Evolutionary conservation across 2,888 invertebrate species (phyloP).

Genomic region (Chloroclysta siterata): DNA sequence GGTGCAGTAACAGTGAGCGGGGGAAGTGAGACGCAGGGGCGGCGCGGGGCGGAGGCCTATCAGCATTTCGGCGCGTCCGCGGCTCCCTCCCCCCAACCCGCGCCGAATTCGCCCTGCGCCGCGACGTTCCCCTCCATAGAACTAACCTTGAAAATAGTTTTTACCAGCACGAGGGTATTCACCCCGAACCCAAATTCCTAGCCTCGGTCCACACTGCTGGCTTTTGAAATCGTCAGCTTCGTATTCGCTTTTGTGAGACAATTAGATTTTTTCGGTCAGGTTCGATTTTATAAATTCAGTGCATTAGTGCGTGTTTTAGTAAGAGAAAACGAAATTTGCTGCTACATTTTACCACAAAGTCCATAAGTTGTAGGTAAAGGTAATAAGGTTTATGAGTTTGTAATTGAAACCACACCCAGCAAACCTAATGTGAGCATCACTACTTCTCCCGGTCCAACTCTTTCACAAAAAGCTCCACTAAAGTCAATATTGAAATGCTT

Average conservation of each 20-base stretch:
- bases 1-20: conserved; percentile 54
- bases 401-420: too few species aligned
- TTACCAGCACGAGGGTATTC: conserved; percentile 84
- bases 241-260: background rate
- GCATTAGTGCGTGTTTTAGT: too few species aligned
- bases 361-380: too few species aligned
- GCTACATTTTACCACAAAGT: too few species aligned
- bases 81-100: conserved; percentile 55
- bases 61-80: conserved; percentile 83
- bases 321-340: too few species aligned
- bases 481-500: too few species aligned
- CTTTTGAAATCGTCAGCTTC: conserved; percentile 2
- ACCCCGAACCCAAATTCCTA: conserved; percentile 83
- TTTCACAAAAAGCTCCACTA: too few species aligned
- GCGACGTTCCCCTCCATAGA: conserved; percentile 78
- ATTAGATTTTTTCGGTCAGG: too few species aligned
- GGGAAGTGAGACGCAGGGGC: conserved; percentile 46
- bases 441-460: too few species aligned
- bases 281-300: too few species aligned
- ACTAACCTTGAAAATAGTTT: conserved; percentile 85
- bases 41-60: conserved; percentile 66
- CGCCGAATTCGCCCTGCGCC: conserved; percentile 76
- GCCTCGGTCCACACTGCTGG: conserved; percentile 71
- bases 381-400: too few species aligned
- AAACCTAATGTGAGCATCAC: too few species aligned